phyloP scores from a whole-genome alignment of 2,888 invertebrate genomes.

The Schizotus pectinicornis region DNA sequence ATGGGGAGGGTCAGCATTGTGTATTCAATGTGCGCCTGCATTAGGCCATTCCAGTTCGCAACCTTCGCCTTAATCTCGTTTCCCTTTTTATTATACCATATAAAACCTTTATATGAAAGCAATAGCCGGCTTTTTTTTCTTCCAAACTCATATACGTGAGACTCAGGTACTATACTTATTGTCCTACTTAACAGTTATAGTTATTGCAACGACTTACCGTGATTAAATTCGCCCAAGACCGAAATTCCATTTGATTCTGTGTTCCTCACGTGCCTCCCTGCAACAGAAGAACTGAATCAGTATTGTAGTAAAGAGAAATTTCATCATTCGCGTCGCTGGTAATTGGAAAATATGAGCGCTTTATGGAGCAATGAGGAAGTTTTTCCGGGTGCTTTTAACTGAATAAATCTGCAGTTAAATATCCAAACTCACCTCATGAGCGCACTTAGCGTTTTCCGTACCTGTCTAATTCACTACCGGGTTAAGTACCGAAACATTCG shows the following conservation, averaged over 20 bases:
- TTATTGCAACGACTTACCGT: constrained; percentile 56
- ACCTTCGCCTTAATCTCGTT: constrained; percentile 57
- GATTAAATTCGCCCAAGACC: constrained; percentile 58
- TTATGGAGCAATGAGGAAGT: too few relatives aligned
- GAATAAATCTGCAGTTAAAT: too few relatives aligned
- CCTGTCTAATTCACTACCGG: too few relatives aligned
- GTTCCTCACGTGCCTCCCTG: constrained; percentile 57
- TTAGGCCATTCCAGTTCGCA: constrained; percentile 55
- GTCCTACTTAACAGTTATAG: constrained; percentile 39
- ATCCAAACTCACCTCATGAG: too few relatives aligned
- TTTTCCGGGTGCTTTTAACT: too few relatives aligned
- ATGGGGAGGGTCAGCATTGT: constrained; percentile 51
- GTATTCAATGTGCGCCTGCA: constrained; percentile 55
- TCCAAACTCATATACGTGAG: constrained; percentile 39
- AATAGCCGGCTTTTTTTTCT: constrained; percentile 41
- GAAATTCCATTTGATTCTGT: constrained; percentile 58
- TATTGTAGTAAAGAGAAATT: constrained; percentile 12
- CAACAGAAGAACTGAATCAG: constrained; percentile 42
- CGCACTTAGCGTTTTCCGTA: too few relatives aligned
- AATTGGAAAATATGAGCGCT: too few relatives aligned
- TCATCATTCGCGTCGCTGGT: neutral
- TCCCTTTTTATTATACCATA: constrained; percentile 56
- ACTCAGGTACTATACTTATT: constrained; percentile 34
- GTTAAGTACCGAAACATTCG: too few relatives aligned
- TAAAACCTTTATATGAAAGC: constrained; percentile 56